Evolutionary conservation across 2,113 vertebrate species (phyloP).

Genomic region (Prolemur simus): DNA sequence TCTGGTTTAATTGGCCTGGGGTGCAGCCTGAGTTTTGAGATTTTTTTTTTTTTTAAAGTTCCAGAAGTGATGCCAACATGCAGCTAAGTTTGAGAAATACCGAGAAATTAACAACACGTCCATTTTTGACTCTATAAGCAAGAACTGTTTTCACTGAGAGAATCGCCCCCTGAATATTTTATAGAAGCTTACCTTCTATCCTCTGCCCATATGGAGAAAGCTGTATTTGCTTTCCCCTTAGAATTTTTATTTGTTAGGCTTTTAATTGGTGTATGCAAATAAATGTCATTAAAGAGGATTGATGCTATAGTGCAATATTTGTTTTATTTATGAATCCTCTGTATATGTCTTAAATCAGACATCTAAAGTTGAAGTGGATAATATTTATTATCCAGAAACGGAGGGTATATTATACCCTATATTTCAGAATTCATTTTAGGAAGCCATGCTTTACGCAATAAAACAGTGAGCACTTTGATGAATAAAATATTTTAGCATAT

Average conservation of each 20-base stretch:
- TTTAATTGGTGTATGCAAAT: neutral
- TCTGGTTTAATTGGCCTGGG: neutral
- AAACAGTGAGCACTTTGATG: neutral
- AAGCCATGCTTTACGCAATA: neutral
- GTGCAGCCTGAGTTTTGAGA: neutral
- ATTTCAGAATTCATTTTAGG: neutral
- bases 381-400: slow-evolving; percentile 22
- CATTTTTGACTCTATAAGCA: neutral
- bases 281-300: neutral
- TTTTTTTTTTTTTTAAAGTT: neutral
- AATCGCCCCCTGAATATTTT: neutral
- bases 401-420: neutral
- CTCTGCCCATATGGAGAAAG: neutral
- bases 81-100: neutral
- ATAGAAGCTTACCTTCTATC: neutral
- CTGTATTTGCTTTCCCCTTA: neutral
- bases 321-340: neutral
- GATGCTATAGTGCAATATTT: neutral
- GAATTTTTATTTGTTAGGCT: neutral
- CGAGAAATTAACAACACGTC: neutral
- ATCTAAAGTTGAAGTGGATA: neutral
- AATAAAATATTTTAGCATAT: neutral
- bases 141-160: neutral
- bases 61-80: neutral
- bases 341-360: neutral